Evolutionary conservation across 2,797 vertebrate genomes (phyloP), one percentile per base, ranked within the genome.

Genomic region (Masticophis lateralis): DNA sequence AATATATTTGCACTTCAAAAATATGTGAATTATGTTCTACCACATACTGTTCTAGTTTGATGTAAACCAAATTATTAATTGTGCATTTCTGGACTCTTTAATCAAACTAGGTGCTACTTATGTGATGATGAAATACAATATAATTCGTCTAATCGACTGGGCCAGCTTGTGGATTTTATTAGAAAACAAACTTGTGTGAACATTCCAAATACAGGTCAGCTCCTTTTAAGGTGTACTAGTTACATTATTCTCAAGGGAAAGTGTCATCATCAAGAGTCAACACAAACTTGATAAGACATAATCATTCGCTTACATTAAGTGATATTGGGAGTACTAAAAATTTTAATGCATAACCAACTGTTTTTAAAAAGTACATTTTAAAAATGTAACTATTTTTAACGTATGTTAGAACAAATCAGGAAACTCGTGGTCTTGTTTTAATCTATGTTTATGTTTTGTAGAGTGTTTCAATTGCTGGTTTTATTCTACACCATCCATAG

Each of bases 81-180:
- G 32, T 25, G 16, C 47, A 9, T 27, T 12, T 55, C 2, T 51
- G 18, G 27, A 11, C n/a, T 69, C 91, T 87, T 95, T 89, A 63
- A 92, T 94, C 18, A 93, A 91, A 88, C 79, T 95, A 99, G 99
- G 99, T 99, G 99, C 97, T 99, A 99, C 95, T 92, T 98, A 6
- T 99, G 99, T 89, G 98, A 99, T 96, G 97, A 98, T 18, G 98
- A 99, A 93, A 98, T 99, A 93, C 97, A 97, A 3, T 99, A 98
- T 95, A 98, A 97, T 92, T 97, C 94, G 95, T 98, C 98, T 0
- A 98, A 98, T 56, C 98, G 97, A 63, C 92, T 99, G 97, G 98
- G 98, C 95, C 99, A 99, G 95, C 97, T 98, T 95, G 97, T 99
- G 96, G 98, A 97, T 94, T 98, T 96, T 95, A 51, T 99, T 61